Conservation (phyloP, 2,888 invertebrate genomes). For the Eudasyphora cyanicolor region DNA sequence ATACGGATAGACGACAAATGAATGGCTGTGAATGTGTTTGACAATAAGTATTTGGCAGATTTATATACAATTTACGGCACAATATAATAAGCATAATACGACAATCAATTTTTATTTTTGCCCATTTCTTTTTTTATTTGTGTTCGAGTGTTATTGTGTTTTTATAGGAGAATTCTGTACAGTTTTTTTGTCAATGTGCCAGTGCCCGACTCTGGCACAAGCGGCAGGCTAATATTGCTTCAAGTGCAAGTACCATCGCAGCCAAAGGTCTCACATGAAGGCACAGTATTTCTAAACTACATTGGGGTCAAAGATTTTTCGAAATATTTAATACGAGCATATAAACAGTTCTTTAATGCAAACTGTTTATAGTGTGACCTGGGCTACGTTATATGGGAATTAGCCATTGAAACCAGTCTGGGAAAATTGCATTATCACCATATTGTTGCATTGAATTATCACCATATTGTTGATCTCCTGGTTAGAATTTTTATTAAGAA, state of each 20-base stretch:
- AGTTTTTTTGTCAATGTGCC: slow-evolving; percentile 62
- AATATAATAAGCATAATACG: slow-evolving; percentile 62
- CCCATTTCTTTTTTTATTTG: slow-evolving; percentile 43
- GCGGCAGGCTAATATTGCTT: not conserved
- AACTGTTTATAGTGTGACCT: no score
- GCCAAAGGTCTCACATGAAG: not conserved
- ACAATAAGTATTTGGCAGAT: slow-evolving; percentile 51
- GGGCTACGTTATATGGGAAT: no score
- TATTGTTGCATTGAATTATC: no score
- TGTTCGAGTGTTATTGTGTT: slow-evolving; percentile 53
- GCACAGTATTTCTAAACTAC: not conserved
- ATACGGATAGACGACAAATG: not conserved
- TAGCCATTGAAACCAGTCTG: no score
- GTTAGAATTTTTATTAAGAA: no score
- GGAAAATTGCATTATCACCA: no score
- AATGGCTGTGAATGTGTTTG: slow-evolving; percentile 20
- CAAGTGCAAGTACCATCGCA: not conserved
- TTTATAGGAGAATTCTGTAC: slow-evolving; percentile 12
- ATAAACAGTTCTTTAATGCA: no score
- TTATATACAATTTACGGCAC: slow-evolving; percentile 49
- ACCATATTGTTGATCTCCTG: no score
- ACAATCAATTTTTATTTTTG: slow-evolving; percentile 51
- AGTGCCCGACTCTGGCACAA: slow-evolving; percentile 8
- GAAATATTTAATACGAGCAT: no score
- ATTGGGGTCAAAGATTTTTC: no score